phyloP scores from a whole-genome alignment of 2,888 invertebrate species.

The Erannis defoliaria region DNA sequence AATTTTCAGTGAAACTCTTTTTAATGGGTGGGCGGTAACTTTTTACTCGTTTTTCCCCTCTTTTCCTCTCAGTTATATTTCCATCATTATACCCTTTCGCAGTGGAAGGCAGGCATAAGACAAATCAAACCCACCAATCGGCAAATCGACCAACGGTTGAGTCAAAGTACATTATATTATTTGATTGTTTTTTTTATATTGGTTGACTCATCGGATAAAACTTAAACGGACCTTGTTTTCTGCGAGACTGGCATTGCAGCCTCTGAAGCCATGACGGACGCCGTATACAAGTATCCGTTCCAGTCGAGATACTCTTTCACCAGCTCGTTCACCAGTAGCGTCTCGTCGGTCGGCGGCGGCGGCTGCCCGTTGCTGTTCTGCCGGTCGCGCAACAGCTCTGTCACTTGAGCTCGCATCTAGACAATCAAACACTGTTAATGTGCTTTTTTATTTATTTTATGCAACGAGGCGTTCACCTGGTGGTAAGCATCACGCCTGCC shows the following conservation, averaged over 20 bases:
- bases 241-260: conserved; percentile 67
- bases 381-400: conserved; percentile 67
- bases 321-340: conserved; percentile 88
- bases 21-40: too few relatives aligned
- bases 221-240: conserved; percentile 50
- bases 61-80: too few relatives aligned
- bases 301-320: conserved; percentile 89
- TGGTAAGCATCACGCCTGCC: background rate
- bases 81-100: too few relatives aligned
- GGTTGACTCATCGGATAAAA: background rate
- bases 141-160: too few relatives aligned
- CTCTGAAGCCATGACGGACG: conserved; percentile 84
- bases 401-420: conserved; percentile 77
- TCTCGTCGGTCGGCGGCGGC: conserved; percentile 67
- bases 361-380: conserved; percentile 57
- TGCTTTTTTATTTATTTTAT: too few relatives aligned
- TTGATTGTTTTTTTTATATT: background rate
- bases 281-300: conserved; percentile 90
- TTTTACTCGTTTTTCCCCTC: too few relatives aligned
- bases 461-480: too few relatives aligned
- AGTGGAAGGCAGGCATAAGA: too few relatives aligned
- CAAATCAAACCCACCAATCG: too few relatives aligned
- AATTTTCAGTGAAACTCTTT: too few relatives aligned
- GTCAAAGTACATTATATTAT: too few relatives aligned
- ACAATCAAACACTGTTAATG: conserved; percentile 17